These are phyloP conservation scores for Megalonaias nervosa DNA, from an alignment of 1,140 invertebrate species.

Conservation along the genomic window DNA sequence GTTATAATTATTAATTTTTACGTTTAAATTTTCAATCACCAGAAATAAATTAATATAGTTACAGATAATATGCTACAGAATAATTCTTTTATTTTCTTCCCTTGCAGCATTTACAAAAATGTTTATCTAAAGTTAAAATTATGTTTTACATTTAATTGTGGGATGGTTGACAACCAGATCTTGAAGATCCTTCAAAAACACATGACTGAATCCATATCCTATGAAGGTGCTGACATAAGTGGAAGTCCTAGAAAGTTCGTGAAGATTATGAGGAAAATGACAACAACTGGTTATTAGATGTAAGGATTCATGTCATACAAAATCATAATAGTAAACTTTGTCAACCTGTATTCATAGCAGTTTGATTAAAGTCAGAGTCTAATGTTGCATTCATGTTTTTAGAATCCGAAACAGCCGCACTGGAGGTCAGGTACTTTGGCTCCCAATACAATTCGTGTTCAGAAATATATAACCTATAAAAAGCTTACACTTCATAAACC, in stretches of 20 bases:
- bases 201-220: conserved; percentile 86
- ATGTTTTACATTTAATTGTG: conserved; percentile 69
- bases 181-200: conserved; percentile 86
- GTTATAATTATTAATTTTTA: no score
- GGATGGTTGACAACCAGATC: conserved; percentile 90
- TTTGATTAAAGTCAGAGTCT: background rate
- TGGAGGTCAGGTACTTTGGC: no score
- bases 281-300: conserved; percentile 94
- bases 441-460: no score
- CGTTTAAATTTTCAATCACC: no score
- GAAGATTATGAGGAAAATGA: conserved; percentile 84
- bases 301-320: conserved; percentile 70
- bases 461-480: no score
- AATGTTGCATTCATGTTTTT: no score
- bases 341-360: background rate
- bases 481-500: no score
- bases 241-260: conserved; percentile 79
- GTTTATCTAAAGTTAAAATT: background rate
- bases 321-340: background rate
- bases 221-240: conserved; percentile 79
- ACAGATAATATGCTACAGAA: no score
- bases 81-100: no score
- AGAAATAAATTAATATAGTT: no score
- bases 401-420: no score
- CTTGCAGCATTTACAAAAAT: background rate